phyloP scores from a whole-genome alignment of 2,797 vertebrate genomes.

The Micropoecilia bifurca region DNA sequence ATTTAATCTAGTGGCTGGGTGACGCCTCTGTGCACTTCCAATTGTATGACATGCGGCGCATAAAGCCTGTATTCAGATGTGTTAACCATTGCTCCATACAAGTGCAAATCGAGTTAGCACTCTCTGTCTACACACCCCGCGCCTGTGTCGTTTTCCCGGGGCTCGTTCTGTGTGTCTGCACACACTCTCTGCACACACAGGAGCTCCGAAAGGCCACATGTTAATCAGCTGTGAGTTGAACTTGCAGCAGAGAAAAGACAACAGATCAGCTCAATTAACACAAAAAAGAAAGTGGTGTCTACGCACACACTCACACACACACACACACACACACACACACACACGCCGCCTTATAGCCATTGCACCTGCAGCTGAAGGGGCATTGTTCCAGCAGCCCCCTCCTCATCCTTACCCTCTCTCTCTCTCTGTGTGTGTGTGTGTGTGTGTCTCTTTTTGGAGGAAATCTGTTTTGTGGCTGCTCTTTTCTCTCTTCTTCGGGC shows the following conservation, averaged over 20 bases:
- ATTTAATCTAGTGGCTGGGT: slow-evolving; percentile 75
- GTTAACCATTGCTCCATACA: slow-evolving; percentile 81
- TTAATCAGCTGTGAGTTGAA: slow-evolving; percentile 84
- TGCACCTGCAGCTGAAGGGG: slow-evolving; percentile 85
- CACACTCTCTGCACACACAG: slow-evolving; percentile 58
- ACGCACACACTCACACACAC: slow-evolving; percentile 58
- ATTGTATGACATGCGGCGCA: slow-evolving; percentile 66
- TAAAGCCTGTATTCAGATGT: slow-evolving; percentile 77
- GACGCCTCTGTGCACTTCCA: slow-evolving; percentile 70
- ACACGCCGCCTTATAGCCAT: slow-evolving; percentile 60
- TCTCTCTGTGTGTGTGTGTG: slow-evolving; percentile 48
- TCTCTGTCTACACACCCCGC: slow-evolving; percentile 70
- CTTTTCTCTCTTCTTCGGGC: slow-evolving; percentile 73
- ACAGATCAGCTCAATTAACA: slow-evolving; percentile 85
- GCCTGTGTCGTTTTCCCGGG: slow-evolving; percentile 68
- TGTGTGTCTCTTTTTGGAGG: slow-evolving; percentile 66
- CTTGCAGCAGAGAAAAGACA: slow-evolving; percentile 81
- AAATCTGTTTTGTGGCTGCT: slow-evolving; percentile 78
- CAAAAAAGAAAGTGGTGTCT: slow-evolving; percentile 81
- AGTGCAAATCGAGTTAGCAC: slow-evolving; percentile 83
- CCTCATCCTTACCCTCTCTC: slow-evolving; percentile 29
- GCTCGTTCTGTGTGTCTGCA: slow-evolving; percentile 54
- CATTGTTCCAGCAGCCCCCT: slow-evolving; percentile 79
- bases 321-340: slow-evolving; percentile 57
- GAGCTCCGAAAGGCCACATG: slow-evolving; percentile 79